Conservation (phyloP, 2,113 vertebrate genomes). For the Nettapus auritus region DNA sequence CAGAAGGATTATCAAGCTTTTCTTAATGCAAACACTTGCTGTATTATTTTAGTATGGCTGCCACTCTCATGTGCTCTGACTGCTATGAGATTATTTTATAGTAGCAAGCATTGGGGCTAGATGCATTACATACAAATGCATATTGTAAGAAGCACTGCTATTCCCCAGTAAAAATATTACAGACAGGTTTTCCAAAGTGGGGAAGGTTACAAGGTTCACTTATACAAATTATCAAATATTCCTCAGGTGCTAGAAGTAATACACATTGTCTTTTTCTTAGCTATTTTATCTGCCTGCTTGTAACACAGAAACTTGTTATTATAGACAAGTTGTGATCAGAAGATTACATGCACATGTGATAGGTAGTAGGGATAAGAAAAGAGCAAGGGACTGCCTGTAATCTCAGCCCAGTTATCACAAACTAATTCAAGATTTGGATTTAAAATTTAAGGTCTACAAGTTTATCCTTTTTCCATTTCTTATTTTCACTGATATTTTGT, state of each 20-base stretch:
- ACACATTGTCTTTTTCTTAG: background rate
- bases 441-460: background rate
- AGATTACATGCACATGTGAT: background rate
- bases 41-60: background rate
- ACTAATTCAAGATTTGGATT: background rate
- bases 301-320: background rate
- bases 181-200: background rate
- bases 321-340: background rate
- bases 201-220: background rate
- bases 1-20: background rate
- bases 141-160: background rate
- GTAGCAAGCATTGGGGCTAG: background rate
- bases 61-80: background rate
- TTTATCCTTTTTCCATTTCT: background rate
- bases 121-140: background rate
- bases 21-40: background rate
- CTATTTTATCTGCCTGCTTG: background rate
- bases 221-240: background rate
- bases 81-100: background rate
- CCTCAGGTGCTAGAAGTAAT: background rate
- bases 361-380: background rate
- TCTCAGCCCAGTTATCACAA: background rate
- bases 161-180: too few relatives aligned
- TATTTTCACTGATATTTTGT: background rate
- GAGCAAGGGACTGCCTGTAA: background rate